Percentiles rank a stretch among this genome's conserved stretches.
phyloP scores from a whole-genome alignment of 2,888 invertebrate genomes.

The Phortica okadai region DNA sequence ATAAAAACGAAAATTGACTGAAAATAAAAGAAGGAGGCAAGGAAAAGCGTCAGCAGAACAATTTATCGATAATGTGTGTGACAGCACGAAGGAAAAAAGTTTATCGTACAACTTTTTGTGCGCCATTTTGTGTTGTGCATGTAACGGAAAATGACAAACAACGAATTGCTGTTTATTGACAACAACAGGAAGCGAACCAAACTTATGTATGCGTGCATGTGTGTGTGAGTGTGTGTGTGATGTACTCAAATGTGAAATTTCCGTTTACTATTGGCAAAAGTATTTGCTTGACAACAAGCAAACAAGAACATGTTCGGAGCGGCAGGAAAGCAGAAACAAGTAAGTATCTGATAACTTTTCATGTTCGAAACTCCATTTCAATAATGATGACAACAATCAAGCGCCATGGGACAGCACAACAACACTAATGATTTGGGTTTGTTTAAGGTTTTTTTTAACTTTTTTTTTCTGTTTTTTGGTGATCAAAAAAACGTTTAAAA shows the following conservation, averaged over 20 bases:
- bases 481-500: background rate
- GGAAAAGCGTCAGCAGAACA: background rate
- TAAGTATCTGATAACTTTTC: slow-evolving; percentile 2
- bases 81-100: background rate
- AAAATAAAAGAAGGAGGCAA: slow-evolving; percentile 54
- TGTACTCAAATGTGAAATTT: slow-evolving; percentile 58
- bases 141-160: slow-evolving; percentile 70
- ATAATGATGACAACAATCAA: background rate
- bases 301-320: background rate
- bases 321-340: background rate
- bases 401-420: background rate
- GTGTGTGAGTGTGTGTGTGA: slow-evolving; percentile 25
- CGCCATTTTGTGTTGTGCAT: slow-evolving; percentile 60
- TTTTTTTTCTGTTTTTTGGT: background rate
- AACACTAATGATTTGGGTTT: background rate
- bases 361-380: background rate
- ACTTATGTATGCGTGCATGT: slow-evolving; percentile 35
- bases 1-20: slow-evolving; percentile 57
- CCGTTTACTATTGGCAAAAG: slow-evolving; percentile 53
- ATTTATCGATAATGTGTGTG: slow-evolving; percentile 47
- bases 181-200: slow-evolving; percentile 67
- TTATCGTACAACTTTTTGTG: slow-evolving; percentile 30
- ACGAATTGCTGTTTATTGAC: slow-evolving; percentile 70
- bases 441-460: no score
- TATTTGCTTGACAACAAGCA: background rate